Base-by-base conservation (phyloP, 2,113 vertebrate genomes). In the Pampusana beccarii region DNA sequence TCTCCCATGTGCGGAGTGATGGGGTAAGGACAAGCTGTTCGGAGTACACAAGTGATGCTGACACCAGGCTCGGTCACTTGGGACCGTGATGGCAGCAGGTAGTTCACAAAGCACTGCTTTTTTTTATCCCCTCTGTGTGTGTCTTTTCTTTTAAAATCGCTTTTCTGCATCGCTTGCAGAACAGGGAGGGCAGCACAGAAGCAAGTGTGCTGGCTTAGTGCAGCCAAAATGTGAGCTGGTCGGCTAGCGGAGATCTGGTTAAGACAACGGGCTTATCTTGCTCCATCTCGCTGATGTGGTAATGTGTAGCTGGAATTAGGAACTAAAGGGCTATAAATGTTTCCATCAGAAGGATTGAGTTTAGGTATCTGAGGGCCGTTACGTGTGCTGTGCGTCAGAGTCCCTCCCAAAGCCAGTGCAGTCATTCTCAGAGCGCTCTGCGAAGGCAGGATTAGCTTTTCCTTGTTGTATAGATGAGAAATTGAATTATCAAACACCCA, bases 1-100 rank as follows among this genome's bases (percentile, higher is more conserved):
- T 87, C 84, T 95, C 96, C 96, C 93, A 94, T 96, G 95, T 92
- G 93, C 53, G 80, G 96, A 97, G 93, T 97, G 96, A 96, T 71
- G 75, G 92, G 80, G 62, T 92, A 93, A 95, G 96, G 84, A 80
- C 56, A 81, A 64, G 78, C 94, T 95, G 80, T 16, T 90, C 72
- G 7, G 62, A 74, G 74, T 53, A 92, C 67, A 57, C 25, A 44
- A 74, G 57, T 29, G 56, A 67, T 53, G 89, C 82, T 88, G 77
- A 42, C 25, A 75, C 73, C 69, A 73, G 84, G 65, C 65, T 26
- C 40, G n/a, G 44, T 83, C 84, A 15, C 44, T 71, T 38, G 80
- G 75, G 57, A 79, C 88, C 6, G 1, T 11, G 54, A 9, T 50
- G 48, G 73, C 75, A 88, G 70, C 73, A 77, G 66, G 72, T 64